Evolutionary conservation across 1,140 invertebrate genomes (phyloP), one percentile per base, ranked within the genome.

Genomic region (Bilobella aurantiaca): DNA sequence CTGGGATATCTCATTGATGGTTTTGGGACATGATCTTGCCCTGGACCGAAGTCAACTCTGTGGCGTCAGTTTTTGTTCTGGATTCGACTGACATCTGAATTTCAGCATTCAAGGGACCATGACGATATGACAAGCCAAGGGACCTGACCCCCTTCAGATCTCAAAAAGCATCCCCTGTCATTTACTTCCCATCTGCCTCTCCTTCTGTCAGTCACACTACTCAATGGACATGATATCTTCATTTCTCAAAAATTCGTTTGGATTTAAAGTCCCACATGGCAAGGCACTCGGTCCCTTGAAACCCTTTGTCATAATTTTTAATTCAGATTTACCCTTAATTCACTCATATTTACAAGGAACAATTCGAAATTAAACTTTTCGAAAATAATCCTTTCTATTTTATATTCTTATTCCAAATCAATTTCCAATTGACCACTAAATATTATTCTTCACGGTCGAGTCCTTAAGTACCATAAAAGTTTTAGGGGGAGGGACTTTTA

Each of bases 131-230:
- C 37, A 12, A 42, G 8, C 37, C 37, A 42, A 42, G 8, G 8
- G 37, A 12, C 37, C n/a, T 56, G 21, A 28, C 57, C 12, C 23
- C 28, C 28, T 28, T 58, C 57, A 14, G 8, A 18, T 14, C 16
- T 23, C 5, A 56, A 56, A 5, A 3, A 28, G 32, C 30, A 18
- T 61, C 32, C 58, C 21, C 32, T 32, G 29, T 32, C 46, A 64
- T 64, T 64, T 63, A 63, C 32, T 64, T 64, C 53, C 62, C 49
- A 53, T 53, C 49, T 53, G 49, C 21, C 49, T 23, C 23, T 53
- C n/a, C n/a, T n/a, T n/a, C n/a, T n/a, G n/a, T n/a, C n/a, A n/a
- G n/a, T n/a, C n/a, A n/a, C n/a, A n/a, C n/a, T n/a, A n/a, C n/a
- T n/a, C n/a, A n/a, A n/a, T 42, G 34, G 34, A 53, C 14, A 5